Percentiles rank a stretch among this genome's conserved stretches.
These are phyloP conservation scores for Pongo abelii DNA, from an alignment of 2,113 vertebrate genomes.

Conservation along the genomic window DNA sequence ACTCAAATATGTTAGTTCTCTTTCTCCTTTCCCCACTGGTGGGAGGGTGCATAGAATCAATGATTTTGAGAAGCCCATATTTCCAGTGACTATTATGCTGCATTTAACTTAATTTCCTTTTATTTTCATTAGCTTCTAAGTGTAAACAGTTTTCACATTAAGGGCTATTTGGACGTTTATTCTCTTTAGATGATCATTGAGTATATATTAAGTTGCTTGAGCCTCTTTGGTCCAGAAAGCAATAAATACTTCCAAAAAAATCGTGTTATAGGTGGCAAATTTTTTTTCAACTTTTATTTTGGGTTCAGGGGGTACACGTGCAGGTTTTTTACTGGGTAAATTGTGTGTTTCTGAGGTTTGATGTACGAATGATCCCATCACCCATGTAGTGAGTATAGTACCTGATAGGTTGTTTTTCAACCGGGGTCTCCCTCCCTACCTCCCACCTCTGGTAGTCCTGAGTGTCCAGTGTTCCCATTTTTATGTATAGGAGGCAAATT, in stretches of 20 bases:
- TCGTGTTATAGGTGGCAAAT: neutral
- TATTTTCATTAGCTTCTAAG: slow-evolving; percentile 20
- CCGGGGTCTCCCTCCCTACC: too few relatives aligned
- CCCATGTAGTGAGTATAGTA: too few relatives aligned
- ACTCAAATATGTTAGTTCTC: neutral
- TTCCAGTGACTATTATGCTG: neutral
- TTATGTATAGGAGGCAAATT: neutral
- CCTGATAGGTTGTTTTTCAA: too few relatives aligned
- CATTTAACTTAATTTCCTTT: slow-evolving; percentile 45
- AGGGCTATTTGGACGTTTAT: neutral
- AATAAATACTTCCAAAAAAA: neutral
- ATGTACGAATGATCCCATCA: too few relatives aligned
- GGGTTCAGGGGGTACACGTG: too few relatives aligned
- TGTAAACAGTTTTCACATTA: slow-evolving; percentile 9
- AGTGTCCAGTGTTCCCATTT: too few relatives aligned
- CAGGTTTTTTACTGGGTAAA: too few relatives aligned
- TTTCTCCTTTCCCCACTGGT: neutral
- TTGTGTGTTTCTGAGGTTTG: too few relatives aligned
- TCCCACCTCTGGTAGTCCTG: too few relatives aligned
- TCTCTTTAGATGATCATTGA: neutral
- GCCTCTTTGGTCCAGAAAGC: slow-evolving; percentile 8
- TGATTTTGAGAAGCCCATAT: neutral
- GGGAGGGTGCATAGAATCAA: neutral
- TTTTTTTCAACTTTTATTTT: too few relatives aligned
- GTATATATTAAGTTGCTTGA: neutral